Conservation (phyloP, 2,113 vertebrate genomes). For the Thymallus thymallus region DNA sequence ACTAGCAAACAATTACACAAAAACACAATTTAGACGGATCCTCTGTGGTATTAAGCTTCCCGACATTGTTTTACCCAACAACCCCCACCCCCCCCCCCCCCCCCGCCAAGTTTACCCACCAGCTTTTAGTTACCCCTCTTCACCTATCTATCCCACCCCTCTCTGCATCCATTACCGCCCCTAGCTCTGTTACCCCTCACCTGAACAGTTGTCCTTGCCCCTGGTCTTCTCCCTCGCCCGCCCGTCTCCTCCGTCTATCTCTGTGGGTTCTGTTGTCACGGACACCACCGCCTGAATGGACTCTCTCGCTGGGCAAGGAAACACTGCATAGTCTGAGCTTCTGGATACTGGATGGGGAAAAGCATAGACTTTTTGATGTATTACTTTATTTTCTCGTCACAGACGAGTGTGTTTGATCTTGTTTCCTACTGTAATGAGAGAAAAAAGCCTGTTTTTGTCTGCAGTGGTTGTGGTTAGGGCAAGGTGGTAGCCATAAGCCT, state of each 20-base stretch:
- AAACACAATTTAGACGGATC: constrained; percentile 26
- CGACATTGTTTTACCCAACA: too few relatives aligned
- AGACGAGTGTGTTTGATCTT: constrained; percentile 70
- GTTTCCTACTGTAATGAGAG: constrained; percentile 65
- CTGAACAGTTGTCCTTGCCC: background rate
- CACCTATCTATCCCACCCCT: background rate
- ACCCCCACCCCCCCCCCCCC: background rate
- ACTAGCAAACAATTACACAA: constrained; percentile 49
- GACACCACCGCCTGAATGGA: constrained; percentile 26
- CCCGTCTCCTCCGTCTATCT: constrained; percentile 7
- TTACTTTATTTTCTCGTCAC: constrained; percentile 63
- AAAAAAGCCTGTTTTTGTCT: constrained; percentile 64
- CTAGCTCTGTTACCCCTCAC: constrained; percentile 3
- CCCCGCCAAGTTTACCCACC: background rate
- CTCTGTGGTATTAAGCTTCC: constrained; percentile 19
- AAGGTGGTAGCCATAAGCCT: constrained; percentile 76
- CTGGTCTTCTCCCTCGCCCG: constrained; percentile 15
- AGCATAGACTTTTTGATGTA: constrained; percentile 63
- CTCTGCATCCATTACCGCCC: background rate
- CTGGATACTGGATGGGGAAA: constrained; percentile 42
- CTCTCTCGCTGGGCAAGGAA: constrained; percentile 48
- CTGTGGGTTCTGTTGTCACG: constrained; percentile 10
- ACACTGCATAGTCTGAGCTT: constrained; percentile 53
- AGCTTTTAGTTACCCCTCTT: too few relatives aligned
- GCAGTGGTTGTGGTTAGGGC: constrained; percentile 74